Base-by-base conservation (phyloP, 2,113 vertebrate genomes). In the Rhea pennata region DNA sequence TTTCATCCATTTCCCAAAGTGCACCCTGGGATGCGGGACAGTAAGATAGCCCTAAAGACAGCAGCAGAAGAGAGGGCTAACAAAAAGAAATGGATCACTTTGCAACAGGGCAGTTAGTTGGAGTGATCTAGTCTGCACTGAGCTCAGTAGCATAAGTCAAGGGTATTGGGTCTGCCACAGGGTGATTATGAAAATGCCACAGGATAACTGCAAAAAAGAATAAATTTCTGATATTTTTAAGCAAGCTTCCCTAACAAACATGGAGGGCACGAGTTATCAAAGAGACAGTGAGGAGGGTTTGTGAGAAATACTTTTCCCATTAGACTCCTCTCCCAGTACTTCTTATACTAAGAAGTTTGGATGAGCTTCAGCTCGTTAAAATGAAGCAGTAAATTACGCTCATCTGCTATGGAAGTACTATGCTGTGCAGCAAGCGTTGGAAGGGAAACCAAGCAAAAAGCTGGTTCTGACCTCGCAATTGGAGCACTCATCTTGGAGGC, bases 391-490 rank as follows among this genome's bases (percentile, higher is more conserved):
- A 2, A 76, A 54, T n/a, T n/a, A n/a, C n/a, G 21, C 42, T 39
- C 56, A 53, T 66, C 29, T 70, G 44, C 66, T 5, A 2, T 62
- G 46, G n/a, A 84, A 87, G n/a, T 16, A 27, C 44, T 33, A 21
- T 0, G 0, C 46, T 64, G 27, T 42, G 56, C 62, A 74, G 22
- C 48, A 76, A 69, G 23, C 16, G 33, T 54, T 19, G 40, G 39
- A 51, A 62, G 0, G 6, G 12, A 27, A 36, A 87, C 56, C 22
- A 64, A 59, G 0, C 16, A 9, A 24, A 10, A 90, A 48, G 0
- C 3, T 70, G 21, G 27, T 67, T 9, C 69, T 90, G 51, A 27
- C 6, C 31, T 64, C 0, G 0, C 46, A n/a, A 14, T 58, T 29
- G 73, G 51, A 84, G 27, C 0, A 1, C 33, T 72, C 39, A 65